Evolutionary conservation across 2,888 invertebrate genomes (phyloP).

Genomic region (Erannis defoliaria): DNA sequence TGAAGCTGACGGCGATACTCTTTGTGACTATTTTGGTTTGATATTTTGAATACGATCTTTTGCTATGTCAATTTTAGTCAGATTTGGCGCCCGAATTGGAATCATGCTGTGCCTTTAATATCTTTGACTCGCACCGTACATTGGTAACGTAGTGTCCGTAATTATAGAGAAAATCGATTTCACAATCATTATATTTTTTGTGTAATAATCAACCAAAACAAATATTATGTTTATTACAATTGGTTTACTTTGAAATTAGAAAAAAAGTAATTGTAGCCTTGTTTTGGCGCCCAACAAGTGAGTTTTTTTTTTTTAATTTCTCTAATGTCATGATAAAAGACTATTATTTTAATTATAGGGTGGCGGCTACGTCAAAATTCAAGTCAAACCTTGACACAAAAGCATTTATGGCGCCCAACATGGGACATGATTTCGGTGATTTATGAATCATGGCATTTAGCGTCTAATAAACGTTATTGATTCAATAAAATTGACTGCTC

Average conservation of each 20-base stretch:
- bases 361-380: neutral
- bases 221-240: neutral
- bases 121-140: slow-evolving; percentile 7
- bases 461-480: neutral
- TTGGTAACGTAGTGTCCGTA: too few species aligned
- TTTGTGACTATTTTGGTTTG: slow-evolving; percentile 18
- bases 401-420: slow-evolving; percentile 25
- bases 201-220: neutral
- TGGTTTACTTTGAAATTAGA: too few species aligned
- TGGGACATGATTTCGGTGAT: neutral
- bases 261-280: too few species aligned
- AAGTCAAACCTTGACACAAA: neutral
- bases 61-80: neutral
- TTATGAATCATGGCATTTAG: slow-evolving; percentile 9
- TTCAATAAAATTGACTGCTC: neutral
- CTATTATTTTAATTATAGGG: neutral
- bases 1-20: slow-evolving; percentile 27
- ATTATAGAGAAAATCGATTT: neutral
- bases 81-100: neutral
- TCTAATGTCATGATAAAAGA: neutral
- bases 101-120: neutral
- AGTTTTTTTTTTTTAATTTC: neutral
- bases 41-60: slow-evolving; percentile 10
- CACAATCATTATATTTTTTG: neutral
- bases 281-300: too few species aligned